A percentile compares a stretch with the other conserved stretches of the same genome.
Evolutionary conservation across 2,888 invertebrate species (phyloP).

Genomic region (Ochropacha duplaris): DNA sequence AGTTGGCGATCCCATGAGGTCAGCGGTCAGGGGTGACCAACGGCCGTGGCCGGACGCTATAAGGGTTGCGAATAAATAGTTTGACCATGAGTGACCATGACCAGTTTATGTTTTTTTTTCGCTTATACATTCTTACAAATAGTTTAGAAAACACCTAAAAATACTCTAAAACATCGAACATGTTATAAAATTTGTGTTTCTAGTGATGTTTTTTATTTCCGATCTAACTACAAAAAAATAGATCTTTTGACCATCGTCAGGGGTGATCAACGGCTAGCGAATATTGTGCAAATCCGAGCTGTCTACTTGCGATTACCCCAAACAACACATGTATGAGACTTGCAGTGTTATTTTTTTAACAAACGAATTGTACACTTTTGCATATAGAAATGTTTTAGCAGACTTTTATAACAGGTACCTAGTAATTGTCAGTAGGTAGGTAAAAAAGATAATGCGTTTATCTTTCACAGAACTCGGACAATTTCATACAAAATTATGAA

Average conservation of each 20-base stretch:
- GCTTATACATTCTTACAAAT: neutral
- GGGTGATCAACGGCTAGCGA: slow-evolving; percentile 76
- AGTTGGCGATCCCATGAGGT: slow-evolving; percentile 70
- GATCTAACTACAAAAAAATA: too few species aligned
- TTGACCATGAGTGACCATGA: slow-evolving; percentile 39
- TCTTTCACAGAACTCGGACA: neutral
- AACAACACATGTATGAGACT: slow-evolving; percentile 45
- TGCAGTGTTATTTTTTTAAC: slow-evolving; percentile 24
- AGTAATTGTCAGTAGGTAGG: neutral
- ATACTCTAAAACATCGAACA: too few species aligned
- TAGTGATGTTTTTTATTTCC: too few species aligned
- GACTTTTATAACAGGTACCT: neutral
- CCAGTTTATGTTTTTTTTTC: neutral
- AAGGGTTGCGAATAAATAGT: slow-evolving; percentile 68
- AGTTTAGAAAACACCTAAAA: too few species aligned
- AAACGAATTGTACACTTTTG: neutral
- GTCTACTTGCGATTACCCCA: slow-evolving; percentile 30
- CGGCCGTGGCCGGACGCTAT: slow-evolving; percentile 43
- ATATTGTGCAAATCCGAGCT: slow-evolving; percentile 23
- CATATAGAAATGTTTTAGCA: too few species aligned
- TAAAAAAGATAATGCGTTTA: neutral
- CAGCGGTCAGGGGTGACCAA: slow-evolving; percentile 77
- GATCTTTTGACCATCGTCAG: too few species aligned
- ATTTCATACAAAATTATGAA: neutral
- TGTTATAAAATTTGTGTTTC: too few species aligned